Conservation (phyloP, 2,888 invertebrate species). For the Amiota communis region DNA sequence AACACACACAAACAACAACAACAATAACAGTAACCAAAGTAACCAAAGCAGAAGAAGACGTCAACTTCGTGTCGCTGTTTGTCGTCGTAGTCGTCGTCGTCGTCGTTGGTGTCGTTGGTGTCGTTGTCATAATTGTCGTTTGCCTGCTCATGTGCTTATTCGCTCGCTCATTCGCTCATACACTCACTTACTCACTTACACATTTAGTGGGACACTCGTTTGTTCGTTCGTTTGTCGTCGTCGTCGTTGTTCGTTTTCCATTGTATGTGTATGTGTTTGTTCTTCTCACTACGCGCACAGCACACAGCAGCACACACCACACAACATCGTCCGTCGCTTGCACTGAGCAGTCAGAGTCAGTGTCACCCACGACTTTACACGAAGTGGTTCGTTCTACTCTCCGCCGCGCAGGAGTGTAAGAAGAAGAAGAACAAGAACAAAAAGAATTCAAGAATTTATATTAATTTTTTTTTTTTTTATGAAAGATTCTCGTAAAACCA, state of each 20-base stretch:
- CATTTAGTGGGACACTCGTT: neutral
- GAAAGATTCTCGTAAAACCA: neutral
- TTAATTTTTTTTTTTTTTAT: conserved; percentile 11
- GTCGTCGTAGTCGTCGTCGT: conserved; percentile 30
- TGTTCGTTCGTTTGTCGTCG: conserved; percentile 13
- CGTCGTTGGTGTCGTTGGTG: conserved; percentile 46
- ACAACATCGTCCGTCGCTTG: conserved; percentile 47
- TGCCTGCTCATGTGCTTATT: conserved; percentile 38
- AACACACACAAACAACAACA: conserved; percentile 3
- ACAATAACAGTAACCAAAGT: conserved; percentile 25
- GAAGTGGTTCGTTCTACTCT: conserved; percentile 64
- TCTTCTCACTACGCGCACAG: neutral
- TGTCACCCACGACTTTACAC: conserved; percentile 71
- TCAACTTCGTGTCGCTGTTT: conserved; percentile 18
- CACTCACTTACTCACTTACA: neutral
- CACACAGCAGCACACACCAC: conserved; percentile 20
- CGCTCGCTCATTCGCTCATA: too few relatives aligned
- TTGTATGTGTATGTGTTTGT: conserved; percentile 32
- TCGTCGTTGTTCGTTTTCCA: conserved; percentile 29
- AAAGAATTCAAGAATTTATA: neutral
- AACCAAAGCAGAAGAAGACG: conserved; percentile 19
- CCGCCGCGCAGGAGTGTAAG: conserved; percentile 24
- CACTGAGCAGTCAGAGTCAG: conserved; percentile 63
- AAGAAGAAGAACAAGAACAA: conserved; percentile 19
- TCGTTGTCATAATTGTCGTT: conserved; percentile 19